phyloP scores from a whole-genome alignment of 2,888 invertebrate genomes.

The Coremacera marginata region DNA sequence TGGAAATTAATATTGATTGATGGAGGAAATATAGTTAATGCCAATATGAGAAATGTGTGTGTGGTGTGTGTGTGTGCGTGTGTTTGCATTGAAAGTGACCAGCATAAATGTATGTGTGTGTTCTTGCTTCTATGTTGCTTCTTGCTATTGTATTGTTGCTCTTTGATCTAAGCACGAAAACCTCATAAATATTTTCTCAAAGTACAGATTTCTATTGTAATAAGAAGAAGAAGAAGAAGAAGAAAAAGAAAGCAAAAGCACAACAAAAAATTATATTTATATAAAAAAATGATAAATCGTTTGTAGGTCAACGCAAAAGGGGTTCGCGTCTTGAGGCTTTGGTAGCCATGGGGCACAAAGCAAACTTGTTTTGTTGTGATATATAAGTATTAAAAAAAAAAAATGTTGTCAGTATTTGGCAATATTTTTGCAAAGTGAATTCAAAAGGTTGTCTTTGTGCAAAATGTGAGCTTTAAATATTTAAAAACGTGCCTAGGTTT shows the following conservation, averaged over 20 bases:
- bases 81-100: not conserved
- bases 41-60: conserved; percentile 12
- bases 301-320: no score
- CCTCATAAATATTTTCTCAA: conserved; percentile 18
- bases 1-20: conserved; percentile 54
- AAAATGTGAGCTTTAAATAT: no score
- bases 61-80: conserved; percentile 14
- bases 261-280: not conserved
- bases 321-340: no score
- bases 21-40: conserved; percentile 48
- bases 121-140: not conserved
- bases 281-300: not conserved
- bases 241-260: not conserved
- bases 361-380: no score
- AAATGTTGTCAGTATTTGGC: no score
- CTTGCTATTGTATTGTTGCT: not conserved
- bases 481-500: no score
- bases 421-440: no score
- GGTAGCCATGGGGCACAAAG: no score
- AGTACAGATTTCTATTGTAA: conserved; percentile 15
- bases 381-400: no score
- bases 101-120: not conserved
- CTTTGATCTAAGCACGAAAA: not conserved
- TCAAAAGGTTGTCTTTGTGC: no score
- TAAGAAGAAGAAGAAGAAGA: not conserved